Percentiles rank a stretch among this genome's conserved stretches.
Evolutionary conservation across 2,888 invertebrate species (phyloP).

Genomic region (Entomobrya proxima): DNA sequence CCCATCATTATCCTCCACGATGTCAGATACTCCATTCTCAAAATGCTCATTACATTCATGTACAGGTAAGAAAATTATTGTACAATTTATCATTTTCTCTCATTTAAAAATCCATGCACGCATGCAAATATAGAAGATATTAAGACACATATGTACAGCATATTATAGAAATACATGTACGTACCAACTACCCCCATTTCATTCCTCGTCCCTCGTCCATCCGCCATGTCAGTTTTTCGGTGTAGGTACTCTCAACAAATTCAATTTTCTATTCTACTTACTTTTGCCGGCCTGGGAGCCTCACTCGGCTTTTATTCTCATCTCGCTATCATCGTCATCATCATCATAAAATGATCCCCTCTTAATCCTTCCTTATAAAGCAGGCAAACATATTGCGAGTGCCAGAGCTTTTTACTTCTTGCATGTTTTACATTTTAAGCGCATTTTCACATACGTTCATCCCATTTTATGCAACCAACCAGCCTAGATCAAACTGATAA

Average conservation of each 20-base stretch:
- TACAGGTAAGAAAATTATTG: constrained; percentile 69
- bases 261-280: constrained; percentile 20
- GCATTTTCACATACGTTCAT: neutral
- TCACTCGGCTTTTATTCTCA: too few species aligned
- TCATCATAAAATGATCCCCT: constrained; percentile 1
- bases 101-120: neutral
- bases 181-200: too few species aligned
- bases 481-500: neutral
- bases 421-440: neutral
- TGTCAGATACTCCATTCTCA: constrained; percentile 73
- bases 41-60: constrained; percentile 75
- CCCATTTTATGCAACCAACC: neutral
- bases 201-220: too few species aligned
- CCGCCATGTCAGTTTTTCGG: neutral
- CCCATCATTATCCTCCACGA: constrained; percentile 75
- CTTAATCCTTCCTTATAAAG: neutral
- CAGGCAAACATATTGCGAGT: neutral
- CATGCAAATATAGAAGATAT: neutral
- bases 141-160: too few species aligned
- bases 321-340: neutral
- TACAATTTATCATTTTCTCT: neutral
- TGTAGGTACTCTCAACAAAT: constrained; percentile 7
- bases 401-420: neutral
- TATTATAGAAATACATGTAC: too few species aligned
- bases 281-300: constrained; percentile 16